Evolutionary conservation across 1,140 invertebrate species (phyloP), one percentile per base, ranked within the genome.

Genomic region (Dendroctonus valens): DNA sequence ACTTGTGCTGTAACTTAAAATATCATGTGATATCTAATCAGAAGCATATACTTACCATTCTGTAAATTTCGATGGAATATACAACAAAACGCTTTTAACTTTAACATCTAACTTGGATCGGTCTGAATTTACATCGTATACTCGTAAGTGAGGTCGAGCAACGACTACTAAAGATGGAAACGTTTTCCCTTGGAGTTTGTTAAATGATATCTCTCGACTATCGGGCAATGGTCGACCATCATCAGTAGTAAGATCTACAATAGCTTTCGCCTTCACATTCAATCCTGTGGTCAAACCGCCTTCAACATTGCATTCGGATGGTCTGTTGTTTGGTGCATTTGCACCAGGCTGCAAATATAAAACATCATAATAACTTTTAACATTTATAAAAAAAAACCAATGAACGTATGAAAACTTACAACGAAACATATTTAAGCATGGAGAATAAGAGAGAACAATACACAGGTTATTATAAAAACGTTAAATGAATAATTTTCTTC

Each of bases 101-200:
- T 90, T 90, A 7, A 82, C 81, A 77, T 91, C 86, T 8, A 88
- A 76, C 41, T 81, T 80, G 3, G 82, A 76, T 26, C 86, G 80
- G 72, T 86, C 85, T 5, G 59, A 75, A 0, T 81, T 75, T 41
- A 80, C 75, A 59, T 91, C 88, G 78, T 89, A 89, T 0, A 85
- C 81, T 48, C 85, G 83, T 1, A 93, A 80, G 80, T 88, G 87
- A 0, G 91, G 90, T 66, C 90, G 83, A 7, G 91, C 91, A 37
- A 90, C 84, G 3, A 93, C 91, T 14, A 93, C 90, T 44, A 93
- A 77, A 0, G 91, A 93, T 0, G 91, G 91, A 77, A 89, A 93
- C 1, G 91, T 93, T 77, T 91, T 90, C 9, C 89, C 89, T 79
- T 90, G 89, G 58, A 90, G 78, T 74, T 72, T 91, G 74, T 90